phyloP scores from a whole-genome alignment of 30 jellyfish, hydroid and myxozoan species.

The Aurelia sp. region DNA sequence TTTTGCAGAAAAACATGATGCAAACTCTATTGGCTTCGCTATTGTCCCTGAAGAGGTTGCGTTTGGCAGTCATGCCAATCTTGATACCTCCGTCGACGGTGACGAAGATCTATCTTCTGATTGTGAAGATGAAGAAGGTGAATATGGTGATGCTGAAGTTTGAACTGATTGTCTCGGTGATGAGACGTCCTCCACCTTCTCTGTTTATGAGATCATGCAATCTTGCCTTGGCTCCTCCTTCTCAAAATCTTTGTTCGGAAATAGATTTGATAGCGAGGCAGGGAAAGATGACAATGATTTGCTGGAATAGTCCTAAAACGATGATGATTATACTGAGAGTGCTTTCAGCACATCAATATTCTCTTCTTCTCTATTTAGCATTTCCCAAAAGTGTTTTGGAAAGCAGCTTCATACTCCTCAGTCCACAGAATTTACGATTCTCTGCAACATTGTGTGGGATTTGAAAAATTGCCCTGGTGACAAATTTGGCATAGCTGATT shows the following conservation, averaged over 20 bases:
- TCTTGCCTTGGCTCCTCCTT: slow-evolving; percentile 12
- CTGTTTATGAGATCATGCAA: neutral
- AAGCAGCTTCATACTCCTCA: neutral
- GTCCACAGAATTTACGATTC: slow-evolving; percentile 9
- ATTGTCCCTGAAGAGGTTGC: too few relatives aligned
- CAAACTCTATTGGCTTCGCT: too few relatives aligned
- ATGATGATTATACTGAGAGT: neutral
- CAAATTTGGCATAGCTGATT: slow-evolving; percentile 3
- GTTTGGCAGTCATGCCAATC: too few relatives aligned
- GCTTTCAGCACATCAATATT: neutral
- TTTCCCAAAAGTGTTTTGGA: neutral
- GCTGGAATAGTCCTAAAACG: neutral
- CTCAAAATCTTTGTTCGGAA: slow-evolving; percentile 6
- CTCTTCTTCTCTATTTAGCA: neutral
- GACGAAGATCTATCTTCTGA: too few relatives aligned
- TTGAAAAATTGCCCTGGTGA: slow-evolving; percentile 25
- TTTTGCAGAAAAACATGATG: too few relatives aligned
- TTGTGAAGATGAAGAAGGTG: too few relatives aligned
- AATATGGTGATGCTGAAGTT: too few relatives aligned
- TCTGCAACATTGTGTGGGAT: neutral
- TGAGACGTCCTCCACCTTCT: neutral
- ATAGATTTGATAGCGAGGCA: slow-evolving; percentile 3
- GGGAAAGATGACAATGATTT: neutral
- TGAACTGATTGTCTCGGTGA: too few relatives aligned
- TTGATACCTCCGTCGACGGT: too few relatives aligned